phyloP scores from a whole-genome alignment of 2,113 vertebrate genomes.

The Menura novaehollandiae region DNA sequence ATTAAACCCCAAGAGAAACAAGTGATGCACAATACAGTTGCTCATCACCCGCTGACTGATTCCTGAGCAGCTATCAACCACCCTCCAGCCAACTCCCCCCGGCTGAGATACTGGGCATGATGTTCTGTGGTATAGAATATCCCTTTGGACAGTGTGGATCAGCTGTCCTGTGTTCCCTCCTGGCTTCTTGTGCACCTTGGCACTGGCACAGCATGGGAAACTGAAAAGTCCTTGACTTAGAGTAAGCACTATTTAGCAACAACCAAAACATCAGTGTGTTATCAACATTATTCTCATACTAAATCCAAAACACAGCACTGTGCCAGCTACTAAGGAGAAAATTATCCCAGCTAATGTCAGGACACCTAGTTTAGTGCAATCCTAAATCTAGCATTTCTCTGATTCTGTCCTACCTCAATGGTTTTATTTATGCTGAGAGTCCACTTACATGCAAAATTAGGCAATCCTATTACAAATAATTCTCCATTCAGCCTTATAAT shows the following conservation, averaged over 20 bases:
- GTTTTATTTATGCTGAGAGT: neutral
- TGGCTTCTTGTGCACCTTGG: neutral
- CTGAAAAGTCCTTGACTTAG: neutral
- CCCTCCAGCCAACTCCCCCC: neutral
- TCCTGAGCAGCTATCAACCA: neutral
- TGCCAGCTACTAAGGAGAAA: neutral
- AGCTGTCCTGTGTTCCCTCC: neutral
- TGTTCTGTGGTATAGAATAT: neutral
- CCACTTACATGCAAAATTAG: neutral
- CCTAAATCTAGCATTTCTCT: neutral
- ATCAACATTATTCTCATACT: neutral
- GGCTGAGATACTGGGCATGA: neutral
- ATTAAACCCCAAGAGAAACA: neutral
- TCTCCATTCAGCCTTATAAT: neutral
- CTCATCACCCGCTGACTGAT: neutral
- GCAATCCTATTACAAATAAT: neutral
- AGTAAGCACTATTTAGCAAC: neutral
- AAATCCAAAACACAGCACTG: neutral
- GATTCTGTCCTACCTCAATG: neutral
- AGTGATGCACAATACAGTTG: neutral
- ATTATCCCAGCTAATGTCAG: neutral
- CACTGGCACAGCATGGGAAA: neutral
- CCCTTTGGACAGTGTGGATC: neutral
- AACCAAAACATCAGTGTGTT: neutral
- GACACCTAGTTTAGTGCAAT: neutral